Evolutionary conservation across 2,113 vertebrate species (phyloP), one percentile per base, ranked within the genome.

Genomic region (Microcebus tavaratra): DNA sequence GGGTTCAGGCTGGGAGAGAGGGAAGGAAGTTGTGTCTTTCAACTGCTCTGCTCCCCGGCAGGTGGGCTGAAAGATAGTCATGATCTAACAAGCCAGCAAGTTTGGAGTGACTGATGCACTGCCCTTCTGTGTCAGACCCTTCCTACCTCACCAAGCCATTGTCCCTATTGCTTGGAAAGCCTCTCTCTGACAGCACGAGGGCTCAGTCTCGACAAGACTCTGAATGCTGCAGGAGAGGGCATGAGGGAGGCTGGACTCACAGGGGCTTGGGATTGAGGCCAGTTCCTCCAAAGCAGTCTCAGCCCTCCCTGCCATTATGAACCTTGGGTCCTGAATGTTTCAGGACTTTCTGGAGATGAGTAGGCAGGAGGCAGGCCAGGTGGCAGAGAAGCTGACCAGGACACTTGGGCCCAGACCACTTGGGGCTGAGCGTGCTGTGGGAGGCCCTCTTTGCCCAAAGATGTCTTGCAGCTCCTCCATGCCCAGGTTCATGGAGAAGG

Each of bases 111-210:
- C 29, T 3, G 8, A 39, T 39, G n/a, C 27, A 14, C 63, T 10
- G 10, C 2, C 18, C 70, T 83, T 88, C 70, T 73, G 53, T 88
- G 53, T 76, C 72, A 48, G 78, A 45, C 8, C 23, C 10, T 45
- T 21, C 13, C 31, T 25, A 20, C 45, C 2, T 65, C 45, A 36
- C 18, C 53, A 45, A 65, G 27, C 59, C 8, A 8, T 17, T 78
- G 34, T 39, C 48, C 76, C 57, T 53, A 11, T 8, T 63, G 21
- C 59, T 48, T 31, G n/a, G 61, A 53, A 36, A 73, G 2, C 1
- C 8, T 61, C 29, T 27, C 8, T 3, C 39, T 45, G 61, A 68
- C 2, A 13, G 25, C 68, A 23, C 0, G 2, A 53, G 4, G 45
- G 29, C 39, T 57, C 48, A 8, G 11, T 5, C n/a, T 12, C 31